Conservation (phyloP, 1,140 invertebrate genomes). For the Brachystomella parvula region DNA sequence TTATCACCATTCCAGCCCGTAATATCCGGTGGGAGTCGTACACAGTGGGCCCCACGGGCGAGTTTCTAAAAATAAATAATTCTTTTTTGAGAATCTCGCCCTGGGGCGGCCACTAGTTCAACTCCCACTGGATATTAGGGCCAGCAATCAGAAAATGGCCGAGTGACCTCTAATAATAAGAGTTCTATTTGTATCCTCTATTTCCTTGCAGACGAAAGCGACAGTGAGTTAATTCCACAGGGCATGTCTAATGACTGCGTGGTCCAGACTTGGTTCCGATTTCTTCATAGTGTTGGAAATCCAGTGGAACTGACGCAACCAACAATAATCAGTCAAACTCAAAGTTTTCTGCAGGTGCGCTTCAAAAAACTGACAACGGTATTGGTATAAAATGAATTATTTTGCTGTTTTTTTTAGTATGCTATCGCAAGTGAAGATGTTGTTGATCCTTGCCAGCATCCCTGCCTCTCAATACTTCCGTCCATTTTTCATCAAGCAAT, state of each 20-base stretch:
- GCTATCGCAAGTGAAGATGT: slow-evolving; percentile 59
- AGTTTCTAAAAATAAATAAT: too few relatives aligned
- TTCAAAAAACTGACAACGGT: background rate
- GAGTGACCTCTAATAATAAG: background rate
- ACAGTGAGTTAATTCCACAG: slow-evolving; percentile 64
- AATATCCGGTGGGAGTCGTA: too few relatives aligned
- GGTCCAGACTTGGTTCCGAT: slow-evolving; percentile 88
- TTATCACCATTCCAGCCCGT: too few relatives aligned
- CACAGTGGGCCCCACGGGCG: too few relatives aligned
- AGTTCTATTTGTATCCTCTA: background rate
- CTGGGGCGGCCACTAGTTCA: too few relatives aligned
- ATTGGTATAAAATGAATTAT: slow-evolving; percentile 9
- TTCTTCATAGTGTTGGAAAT: slow-evolving; percentile 85
- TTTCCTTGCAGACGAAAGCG: slow-evolving; percentile 68
- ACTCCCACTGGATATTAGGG: too few relatives aligned
- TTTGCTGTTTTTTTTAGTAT: slow-evolving; percentile 44
- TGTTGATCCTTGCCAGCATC: slow-evolving; percentile 81
- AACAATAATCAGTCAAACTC: slow-evolving; percentile 74
- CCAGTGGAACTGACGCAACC: slow-evolving; percentile 85
- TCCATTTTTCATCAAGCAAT: slow-evolving; percentile 89
- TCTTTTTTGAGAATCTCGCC: too few relatives aligned
- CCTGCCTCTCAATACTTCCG: slow-evolving; percentile 76
- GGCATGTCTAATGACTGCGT: slow-evolving; percentile 82
- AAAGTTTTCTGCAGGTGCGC: slow-evolving; percentile 58
- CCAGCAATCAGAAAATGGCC: background rate